Base-by-base conservation (phyloP, 2,888 invertebrate species). In the Folsomia manolachei region DNA sequence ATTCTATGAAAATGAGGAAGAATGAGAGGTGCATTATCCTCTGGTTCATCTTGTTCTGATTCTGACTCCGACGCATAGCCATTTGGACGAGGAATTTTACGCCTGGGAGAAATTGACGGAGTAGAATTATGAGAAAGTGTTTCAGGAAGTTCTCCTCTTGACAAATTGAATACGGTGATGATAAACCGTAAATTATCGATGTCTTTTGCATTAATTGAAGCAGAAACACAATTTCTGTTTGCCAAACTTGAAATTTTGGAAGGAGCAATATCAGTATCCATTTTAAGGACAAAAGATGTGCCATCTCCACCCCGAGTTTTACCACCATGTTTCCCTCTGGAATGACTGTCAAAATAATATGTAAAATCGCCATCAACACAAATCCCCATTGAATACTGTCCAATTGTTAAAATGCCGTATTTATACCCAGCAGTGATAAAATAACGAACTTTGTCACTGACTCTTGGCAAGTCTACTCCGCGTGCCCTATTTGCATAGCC, bases 271-370 rank as follows among this genome's bases (percentile, higher is more conserved):
- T 27, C 25, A 4, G 2, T 26, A 7, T 21, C 19, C 14, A 18
- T 56, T 11, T 21, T 7, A 2, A 70, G n/a, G 11, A 70, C 60
- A 26, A 53, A 73, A 11, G 70, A 61, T 21, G 1, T 63, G 1
- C 73, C 73, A 27, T 65, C 39, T 39, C 39, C 39, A 9, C 7
- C 39, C 14, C 39, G 4, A 9, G 39, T 39, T 14, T 39, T 39
- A 9, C 39, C 39, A 14, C 39, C 39, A 14, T 39, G 39, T 14
- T 39, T 39, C 7, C 69, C 74, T n/a, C 74, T 18, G 1, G 62
- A 60, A 63, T 74, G 74, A 1, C 53, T 53, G 52, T 74, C 74
- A 63, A 71, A 71, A 0, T 65, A 19, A 26, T 69, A 74, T 0
- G 66, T 1, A 39, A 23, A 19, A 9, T 26, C 2, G 1, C 62